A percentile compares a stretch with the other conserved stretches of the same genome.
These are phyloP conservation scores for Gymnobelideus leadbeateri DNA, from an alignment of 2,113 vertebrate genomes.

Conservation along the genomic window DNA sequence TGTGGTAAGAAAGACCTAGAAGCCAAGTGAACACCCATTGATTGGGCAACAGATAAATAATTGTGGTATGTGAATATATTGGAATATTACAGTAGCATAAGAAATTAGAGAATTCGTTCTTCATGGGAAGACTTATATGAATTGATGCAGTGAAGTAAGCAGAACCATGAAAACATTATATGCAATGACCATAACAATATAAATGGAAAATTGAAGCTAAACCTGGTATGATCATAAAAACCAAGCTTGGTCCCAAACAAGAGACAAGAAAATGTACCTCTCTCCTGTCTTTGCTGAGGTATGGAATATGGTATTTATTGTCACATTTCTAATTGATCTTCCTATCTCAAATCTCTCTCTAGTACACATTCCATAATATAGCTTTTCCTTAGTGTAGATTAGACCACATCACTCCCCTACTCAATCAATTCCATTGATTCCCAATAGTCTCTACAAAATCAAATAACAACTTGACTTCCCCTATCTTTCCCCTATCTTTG, in stretches of 20 bases:
- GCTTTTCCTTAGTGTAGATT: background rate
- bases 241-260: background rate
- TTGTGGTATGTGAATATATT: background rate
- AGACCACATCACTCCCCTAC: background rate
- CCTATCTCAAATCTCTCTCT: background rate
- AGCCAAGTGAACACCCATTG: background rate
- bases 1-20: background rate
- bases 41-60: background rate
- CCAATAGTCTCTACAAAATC: background rate
- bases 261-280: background rate
- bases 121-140: background rate
- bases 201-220: background rate
- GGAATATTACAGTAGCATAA: background rate
- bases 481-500: background rate
- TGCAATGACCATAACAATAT: background rate
- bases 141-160: background rate
- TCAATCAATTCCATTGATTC: background rate
- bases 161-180: background rate
- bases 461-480: background rate
- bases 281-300: background rate
- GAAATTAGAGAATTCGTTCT: background rate
- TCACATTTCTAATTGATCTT: background rate
- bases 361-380: background rate
- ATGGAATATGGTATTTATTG: background rate
- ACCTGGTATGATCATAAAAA: background rate